These are phyloP conservation scores for Oryctolagus cuniculus DNA, from an alignment of 2,113 vertebrate species.

Conservation along the genomic window mOryCun1.1 NC_091435.1:42320001-42320500, in stretches of 20 bases:
- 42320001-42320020: constrained; percentile 79
- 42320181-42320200: background rate
- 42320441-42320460: background rate
- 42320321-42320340: background rate
- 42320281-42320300: background rate
- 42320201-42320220: background rate
- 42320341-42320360: background rate
- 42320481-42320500: background rate
- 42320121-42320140: background rate
- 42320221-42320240: background rate
- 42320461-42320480: background rate
- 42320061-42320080: constrained; percentile 69
- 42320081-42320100: constrained; percentile 18
- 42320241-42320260: background rate
- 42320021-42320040: constrained; percentile 78
- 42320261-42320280: constrained; percentile 8
- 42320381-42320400: background rate
- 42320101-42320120: background rate
- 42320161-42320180: background rate
- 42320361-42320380: background rate
- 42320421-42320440: background rate
- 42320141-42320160: background rate
- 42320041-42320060: constrained; percentile 72
- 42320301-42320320: background rate
- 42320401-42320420: background rate